Conservation (phyloP, 2,113 vertebrate genomes). For the Ramphastos sulfuratus region DNA sequence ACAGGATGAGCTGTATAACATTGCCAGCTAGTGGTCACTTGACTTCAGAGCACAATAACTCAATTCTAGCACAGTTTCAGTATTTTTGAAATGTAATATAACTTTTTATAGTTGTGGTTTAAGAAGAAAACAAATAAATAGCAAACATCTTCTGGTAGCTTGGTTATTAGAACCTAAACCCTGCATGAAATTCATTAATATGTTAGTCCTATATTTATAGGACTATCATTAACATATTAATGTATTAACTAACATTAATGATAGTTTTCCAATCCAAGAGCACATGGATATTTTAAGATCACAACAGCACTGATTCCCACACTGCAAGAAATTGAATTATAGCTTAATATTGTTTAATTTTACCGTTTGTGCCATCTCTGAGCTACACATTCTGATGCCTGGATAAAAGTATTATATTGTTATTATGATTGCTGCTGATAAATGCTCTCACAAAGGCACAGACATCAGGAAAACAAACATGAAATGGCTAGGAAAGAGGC, state of each 20-base stretch:
- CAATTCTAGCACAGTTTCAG: conserved; percentile 31
- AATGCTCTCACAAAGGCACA: neutral
- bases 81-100: conserved; percentile 32
- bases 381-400: neutral
- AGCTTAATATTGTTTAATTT: neutral
- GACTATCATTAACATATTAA: too few relatives aligned
- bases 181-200: neutral
- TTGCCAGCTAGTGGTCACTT: conserved; percentile 71
- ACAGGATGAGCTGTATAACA: conserved; percentile 61
- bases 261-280: neutral
- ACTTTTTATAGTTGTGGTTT: neutral
- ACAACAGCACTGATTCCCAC: neutral
- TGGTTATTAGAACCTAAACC: neutral
- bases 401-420: neutral
- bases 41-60: conserved; percentile 40
- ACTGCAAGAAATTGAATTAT: neutral
- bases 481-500: neutral
- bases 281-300: neutral
- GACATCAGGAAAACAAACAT: neutral
- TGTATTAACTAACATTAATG: too few relatives aligned
- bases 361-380: neutral
- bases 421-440: neutral
- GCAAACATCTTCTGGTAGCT: neutral
- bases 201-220: neutral
- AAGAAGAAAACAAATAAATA: conserved; percentile 9